These are phyloP conservation scores for Acanthiza pusilla DNA, from an alignment of 2,797 vertebrate genomes.

Conservation along the genomic window DNA sequence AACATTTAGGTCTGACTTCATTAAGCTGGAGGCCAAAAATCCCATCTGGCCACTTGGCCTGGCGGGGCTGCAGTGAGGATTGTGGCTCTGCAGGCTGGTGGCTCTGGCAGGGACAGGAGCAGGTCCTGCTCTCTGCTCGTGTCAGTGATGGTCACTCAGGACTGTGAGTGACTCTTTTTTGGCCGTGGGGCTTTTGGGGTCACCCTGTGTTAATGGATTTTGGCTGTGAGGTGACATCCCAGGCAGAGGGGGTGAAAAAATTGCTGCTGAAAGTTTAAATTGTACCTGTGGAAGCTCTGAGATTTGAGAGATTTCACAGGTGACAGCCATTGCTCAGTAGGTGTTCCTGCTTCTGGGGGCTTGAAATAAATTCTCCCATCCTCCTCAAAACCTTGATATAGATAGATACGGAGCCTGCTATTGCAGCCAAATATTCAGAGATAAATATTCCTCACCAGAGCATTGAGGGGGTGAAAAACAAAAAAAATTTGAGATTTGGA, in stretches of 20 bases:
- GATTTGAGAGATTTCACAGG: background rate
- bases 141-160: accelerated
- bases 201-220: background rate
- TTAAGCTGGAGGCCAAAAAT: background rate
- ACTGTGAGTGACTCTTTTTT: background rate
- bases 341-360: background rate
- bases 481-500: background rate
- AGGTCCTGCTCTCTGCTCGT: accelerated
- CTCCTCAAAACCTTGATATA: background rate
- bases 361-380: background rate
- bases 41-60: slow-evolving; percentile 7
- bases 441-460: background rate
- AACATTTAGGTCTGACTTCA: background rate
- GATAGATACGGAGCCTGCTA: background rate
- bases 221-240: background rate
- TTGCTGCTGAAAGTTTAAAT: background rate
- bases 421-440: background rate
- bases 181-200: background rate
- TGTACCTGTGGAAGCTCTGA: background rate
- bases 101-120: background rate
- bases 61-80: background rate
- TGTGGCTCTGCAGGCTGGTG: background rate
- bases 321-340: background rate
- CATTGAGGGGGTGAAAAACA: background rate
- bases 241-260: background rate